These are phyloP conservation scores for Acanthopleura granulata DNA, from an alignment of 2,888 invertebrate genomes.

Conservation along the genomic window DNA sequence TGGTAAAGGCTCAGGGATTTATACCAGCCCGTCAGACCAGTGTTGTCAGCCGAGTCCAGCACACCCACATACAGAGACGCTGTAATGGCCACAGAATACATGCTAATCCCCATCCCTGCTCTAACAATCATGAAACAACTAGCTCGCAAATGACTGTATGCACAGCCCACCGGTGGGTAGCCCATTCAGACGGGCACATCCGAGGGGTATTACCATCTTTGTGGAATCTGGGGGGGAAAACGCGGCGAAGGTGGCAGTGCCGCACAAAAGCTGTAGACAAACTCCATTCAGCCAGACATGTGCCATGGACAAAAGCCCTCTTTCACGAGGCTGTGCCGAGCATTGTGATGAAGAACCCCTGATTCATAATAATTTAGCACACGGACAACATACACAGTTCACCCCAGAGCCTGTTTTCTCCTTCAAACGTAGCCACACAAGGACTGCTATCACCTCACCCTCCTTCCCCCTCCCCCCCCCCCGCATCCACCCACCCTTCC, in stretches of 20 bases:
- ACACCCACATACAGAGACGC: not conserved
- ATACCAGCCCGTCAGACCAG: not conserved
- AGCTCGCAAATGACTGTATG: conserved; percentile 2
- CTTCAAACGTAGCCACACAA: too few species aligned
- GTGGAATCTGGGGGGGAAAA: not conserved
- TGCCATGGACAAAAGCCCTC: not conserved
- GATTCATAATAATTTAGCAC: not conserved
- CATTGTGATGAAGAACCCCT: not conserved
- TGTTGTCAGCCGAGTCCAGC: not conserved
- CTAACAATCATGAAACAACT: not conserved
- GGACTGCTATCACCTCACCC: too few species aligned
- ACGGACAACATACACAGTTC: not conserved
- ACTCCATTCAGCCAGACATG: not conserved
- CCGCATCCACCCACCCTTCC: too few species aligned
- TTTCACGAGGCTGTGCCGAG: not conserved
- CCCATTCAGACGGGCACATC: not conserved
- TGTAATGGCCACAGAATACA: not conserved
- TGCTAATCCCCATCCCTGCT: not conserved
- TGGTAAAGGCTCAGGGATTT: too few species aligned
- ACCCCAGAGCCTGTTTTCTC: too few species aligned
- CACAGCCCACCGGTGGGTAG: not conserved
- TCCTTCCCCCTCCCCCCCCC: too few species aligned
- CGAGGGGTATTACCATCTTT: not conserved
- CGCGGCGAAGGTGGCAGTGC: not conserved
- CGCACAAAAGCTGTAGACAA: not conserved